phyloP scores from a whole-genome alignment of 2,797 vertebrate genomes.

The Crenichthys baileyi region DNA sequence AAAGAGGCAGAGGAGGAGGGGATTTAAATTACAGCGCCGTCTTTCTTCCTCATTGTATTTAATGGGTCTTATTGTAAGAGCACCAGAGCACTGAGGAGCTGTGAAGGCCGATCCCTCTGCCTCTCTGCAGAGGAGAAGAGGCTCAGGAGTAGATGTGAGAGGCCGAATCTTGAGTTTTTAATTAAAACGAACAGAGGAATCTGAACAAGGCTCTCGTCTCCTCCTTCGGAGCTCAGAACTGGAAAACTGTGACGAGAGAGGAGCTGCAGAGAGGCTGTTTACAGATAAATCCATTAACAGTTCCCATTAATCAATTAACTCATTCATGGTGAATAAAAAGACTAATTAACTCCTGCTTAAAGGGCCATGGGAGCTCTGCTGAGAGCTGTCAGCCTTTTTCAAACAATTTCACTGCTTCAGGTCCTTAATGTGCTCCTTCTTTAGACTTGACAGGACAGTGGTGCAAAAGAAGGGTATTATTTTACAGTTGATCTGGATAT shows the following conservation, averaged over 20 bases:
- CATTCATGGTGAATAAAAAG: conserved; percentile 70
- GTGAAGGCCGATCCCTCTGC: conserved; percentile 62
- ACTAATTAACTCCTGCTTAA: conserved; percentile 71
- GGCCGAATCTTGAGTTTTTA: conserved; percentile 48
- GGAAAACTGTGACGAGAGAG: conserved; percentile 49
- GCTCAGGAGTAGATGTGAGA: conserved; percentile 46
- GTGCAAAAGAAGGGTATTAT: neutral
- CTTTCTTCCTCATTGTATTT: conserved; percentile 72
- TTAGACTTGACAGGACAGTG: neutral
- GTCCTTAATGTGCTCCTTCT: conserved; percentile 1
- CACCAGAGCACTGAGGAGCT: conserved; percentile 67
- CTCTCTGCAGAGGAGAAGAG: conserved; percentile 69
- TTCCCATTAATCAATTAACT: conserved; percentile 73
- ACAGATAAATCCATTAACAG: conserved; percentile 65
- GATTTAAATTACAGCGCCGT: conserved; percentile 71
- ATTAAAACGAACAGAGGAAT: conserved; percentile 63
- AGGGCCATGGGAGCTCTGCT: conserved; percentile 43
- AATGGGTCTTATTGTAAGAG: conserved; percentile 77
- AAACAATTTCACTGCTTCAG: neutral
- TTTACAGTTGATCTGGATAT: neutral
- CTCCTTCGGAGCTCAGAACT: conserved; percentile 37
- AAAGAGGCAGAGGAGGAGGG: conserved; percentile 67
- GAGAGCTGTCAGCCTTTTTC: conserved; percentile 3
- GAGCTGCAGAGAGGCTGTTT: conserved; percentile 64
- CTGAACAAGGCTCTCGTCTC: conserved; percentile 49